Evolutionary conservation across 1,140 invertebrate species (phyloP).

Genomic region (Zaprionus inermis): DNA sequence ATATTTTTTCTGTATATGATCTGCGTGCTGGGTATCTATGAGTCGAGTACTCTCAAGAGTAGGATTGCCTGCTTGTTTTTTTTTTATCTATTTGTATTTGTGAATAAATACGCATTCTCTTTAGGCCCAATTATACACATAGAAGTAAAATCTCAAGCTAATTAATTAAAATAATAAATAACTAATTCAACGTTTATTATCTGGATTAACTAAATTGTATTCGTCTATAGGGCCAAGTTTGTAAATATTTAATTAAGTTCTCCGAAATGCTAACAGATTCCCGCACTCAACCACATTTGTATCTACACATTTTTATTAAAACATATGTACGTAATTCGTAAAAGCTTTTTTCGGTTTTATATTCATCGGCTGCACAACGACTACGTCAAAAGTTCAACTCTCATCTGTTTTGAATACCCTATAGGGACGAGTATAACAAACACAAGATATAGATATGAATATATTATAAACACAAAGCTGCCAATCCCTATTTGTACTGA

Average conservation of each 20-base stretch:
- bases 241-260: neutral
- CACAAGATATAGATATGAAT: neutral
- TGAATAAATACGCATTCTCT: neutral
- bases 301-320: constrained; percentile 1
- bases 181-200: neutral
- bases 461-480: neutral
- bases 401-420: constrained; percentile 27
- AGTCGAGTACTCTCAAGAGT: too few relatives aligned
- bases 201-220: neutral
- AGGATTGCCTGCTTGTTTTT: neutral
- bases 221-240: neutral
- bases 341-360: constrained; percentile 52
- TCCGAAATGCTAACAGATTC: neutral
- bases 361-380: constrained; percentile 6
- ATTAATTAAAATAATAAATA: constrained; percentile 4
- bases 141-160: neutral
- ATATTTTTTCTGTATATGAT: too few relatives aligned
- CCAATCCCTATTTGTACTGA: neutral
- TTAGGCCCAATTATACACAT: neutral
- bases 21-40: neutral
- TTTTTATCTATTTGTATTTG: neutral
- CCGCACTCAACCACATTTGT: constrained; percentile 4
- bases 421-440: neutral
- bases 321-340: constrained; percentile 12
- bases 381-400: constrained; percentile 39